Evolutionary conservation across 2,888 invertebrate species (phyloP), one percentile per base, ranked within the genome.

Genomic region (Leucania comma): DNA sequence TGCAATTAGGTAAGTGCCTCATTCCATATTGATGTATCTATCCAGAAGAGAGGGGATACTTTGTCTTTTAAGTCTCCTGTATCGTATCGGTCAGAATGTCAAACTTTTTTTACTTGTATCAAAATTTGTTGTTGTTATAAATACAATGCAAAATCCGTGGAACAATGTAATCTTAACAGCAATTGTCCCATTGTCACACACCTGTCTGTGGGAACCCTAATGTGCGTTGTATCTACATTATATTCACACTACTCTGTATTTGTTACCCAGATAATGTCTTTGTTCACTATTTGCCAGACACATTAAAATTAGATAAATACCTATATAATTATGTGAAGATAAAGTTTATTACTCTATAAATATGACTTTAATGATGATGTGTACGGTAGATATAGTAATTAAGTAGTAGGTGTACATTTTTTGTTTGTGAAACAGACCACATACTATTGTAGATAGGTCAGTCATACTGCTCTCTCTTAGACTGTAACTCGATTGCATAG

Each of bases 261-360:
- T 4, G 26, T 32, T 75, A 64, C 42, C 50, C 2, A 71, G 46
- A 73, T 80, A 73, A 72, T 68, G 32, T 69, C 76, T 79, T 84
- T 83, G 82, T 82, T 79, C 68, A 56, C 32, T 70, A 73, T 67
- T 63, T 24, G 10, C 51, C 24, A 35, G n/a, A 58, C 24, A 62
- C 65, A 72, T 59, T 61, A 46, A 4, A 67, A 71, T 57, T 60
- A 35, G 60, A 63, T 64, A 58, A 9, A 42, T 14, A 17, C 38
- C 17, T 42, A 53, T 35, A n/a, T 51, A 46, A 46, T 46, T 46
- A 26, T n/a, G 42, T 51, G 12, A n/a, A 68, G 46, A 69, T 75
- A 61, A 63, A 29, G 32, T 64, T 65, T 66, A 66, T 57, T 57
- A 32, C 63, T 46, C 24, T 67, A 64, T 59, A 48, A 35, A 60